These are phyloP conservation scores for Pluvianellus socialis DNA, from an alignment of 2,113 vertebrate genomes.

Conservation along the genomic window DNA sequence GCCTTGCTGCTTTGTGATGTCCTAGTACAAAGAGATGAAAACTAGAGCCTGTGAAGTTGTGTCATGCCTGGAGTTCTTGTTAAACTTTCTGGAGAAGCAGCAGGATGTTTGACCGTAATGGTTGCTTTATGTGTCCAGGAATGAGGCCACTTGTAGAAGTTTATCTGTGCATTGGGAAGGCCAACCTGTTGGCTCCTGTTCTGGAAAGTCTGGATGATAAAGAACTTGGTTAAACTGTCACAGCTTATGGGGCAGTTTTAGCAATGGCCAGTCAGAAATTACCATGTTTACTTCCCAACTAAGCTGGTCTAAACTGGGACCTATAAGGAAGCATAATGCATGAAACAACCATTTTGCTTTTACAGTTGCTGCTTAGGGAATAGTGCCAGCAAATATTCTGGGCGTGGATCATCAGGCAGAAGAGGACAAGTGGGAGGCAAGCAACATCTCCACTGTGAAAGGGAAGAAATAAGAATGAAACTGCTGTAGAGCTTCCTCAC, in stretches of 20 bases:
- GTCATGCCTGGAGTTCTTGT: background rate
- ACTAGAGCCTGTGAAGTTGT: background rate
- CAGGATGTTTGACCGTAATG: background rate
- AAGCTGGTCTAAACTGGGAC: background rate
- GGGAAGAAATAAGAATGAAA: background rate
- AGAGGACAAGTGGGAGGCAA: background rate
- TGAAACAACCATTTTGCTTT: background rate
- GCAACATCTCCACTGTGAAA: background rate
- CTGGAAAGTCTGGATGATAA: background rate
- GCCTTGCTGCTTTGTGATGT: background rate
- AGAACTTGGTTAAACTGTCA: background rate
- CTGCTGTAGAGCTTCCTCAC: background rate
- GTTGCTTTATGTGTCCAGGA: background rate
- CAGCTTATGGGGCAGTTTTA: rapidly evolving
- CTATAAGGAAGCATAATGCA: background rate
- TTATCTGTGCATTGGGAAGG: background rate
- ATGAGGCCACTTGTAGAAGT: background rate
- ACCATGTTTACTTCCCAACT: background rate
- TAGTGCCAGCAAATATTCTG: background rate
- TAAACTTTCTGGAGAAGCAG: background rate
- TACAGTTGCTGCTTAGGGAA: background rate
- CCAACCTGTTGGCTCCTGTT: background rate
- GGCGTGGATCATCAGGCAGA: background rate
- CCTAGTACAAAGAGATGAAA: background rate
- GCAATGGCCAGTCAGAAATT: background rate